phyloP scores from a whole-genome alignment of 2,113 vertebrate species.

The Chrysochloris asiatica region DNA sequence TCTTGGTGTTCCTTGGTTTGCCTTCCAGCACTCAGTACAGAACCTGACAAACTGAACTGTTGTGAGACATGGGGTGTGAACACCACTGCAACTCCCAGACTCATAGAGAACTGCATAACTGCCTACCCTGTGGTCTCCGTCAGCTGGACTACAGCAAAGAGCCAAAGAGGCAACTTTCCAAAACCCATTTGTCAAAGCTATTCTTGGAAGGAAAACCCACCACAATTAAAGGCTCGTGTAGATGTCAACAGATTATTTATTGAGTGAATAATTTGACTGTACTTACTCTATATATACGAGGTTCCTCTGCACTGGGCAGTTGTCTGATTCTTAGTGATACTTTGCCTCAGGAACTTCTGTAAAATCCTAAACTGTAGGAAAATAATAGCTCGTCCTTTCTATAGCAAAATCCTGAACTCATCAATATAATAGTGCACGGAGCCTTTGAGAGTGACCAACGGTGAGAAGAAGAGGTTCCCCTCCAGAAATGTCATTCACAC shows the following conservation, averaged over 20 bases:
- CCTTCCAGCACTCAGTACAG: not conserved
- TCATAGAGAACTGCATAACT: not conserved
- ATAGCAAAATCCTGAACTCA: not conserved
- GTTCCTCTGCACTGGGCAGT: not conserved
- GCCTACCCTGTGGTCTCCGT: not conserved
- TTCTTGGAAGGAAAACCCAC: not conserved
- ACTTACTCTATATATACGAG: not conserved
- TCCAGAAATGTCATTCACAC: not conserved
- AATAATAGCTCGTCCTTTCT: not conserved
- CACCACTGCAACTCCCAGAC: not conserved
- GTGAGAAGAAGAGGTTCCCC: no score
- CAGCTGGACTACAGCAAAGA: not conserved
- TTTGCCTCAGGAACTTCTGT: not conserved
- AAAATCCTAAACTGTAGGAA: constrained; percentile 14
- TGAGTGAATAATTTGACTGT: not conserved
- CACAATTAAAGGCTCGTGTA: not conserved
- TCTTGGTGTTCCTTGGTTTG: not conserved
- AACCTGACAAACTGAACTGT: not conserved
- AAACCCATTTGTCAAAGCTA: not conserved
- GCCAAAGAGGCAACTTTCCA: not conserved
- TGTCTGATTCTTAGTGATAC: not conserved
- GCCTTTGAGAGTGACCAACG: not conserved
- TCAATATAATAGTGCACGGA: not conserved
- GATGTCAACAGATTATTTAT: not conserved
- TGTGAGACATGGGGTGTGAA: not conserved